Conservation (phyloP, 1,140 invertebrate genomes). For the Drosophila athabasca region DNA sequence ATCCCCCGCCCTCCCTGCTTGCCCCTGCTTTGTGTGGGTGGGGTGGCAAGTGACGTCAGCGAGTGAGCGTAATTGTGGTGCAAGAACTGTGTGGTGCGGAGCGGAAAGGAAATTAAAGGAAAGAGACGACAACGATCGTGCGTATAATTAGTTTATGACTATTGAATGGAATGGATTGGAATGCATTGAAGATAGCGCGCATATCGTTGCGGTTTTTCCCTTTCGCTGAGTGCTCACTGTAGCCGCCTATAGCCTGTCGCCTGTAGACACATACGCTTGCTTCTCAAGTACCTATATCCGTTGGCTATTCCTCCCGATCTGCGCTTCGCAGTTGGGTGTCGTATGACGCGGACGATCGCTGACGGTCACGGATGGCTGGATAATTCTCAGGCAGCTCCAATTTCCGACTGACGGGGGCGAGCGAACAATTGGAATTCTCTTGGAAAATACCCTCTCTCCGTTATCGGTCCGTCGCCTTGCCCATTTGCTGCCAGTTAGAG, state of each 20-base stretch:
- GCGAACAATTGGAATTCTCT: conserved; percentile 31
- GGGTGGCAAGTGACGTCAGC: conserved; percentile 46
- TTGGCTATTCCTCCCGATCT: conserved; percentile 1
- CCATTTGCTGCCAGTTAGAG: conserved; percentile 7
- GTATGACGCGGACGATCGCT: neutral
- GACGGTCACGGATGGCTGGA: conserved; percentile 12
- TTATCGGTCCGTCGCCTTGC: conserved; percentile 34
- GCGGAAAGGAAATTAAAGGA: conserved; percentile 4
- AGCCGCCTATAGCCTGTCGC: conserved; percentile 15
- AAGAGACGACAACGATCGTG: neutral
- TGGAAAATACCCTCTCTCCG: conserved; percentile 3
- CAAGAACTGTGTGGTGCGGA: conserved; percentile 5
- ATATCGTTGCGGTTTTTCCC: neutral
- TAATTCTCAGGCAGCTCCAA: conserved; percentile 65
- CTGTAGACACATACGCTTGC: conserved; percentile 10
- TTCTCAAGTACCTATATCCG: conserved; percentile 43
- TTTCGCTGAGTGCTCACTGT: conserved; percentile 22
- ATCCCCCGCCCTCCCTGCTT: neutral
- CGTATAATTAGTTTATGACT: conserved; percentile 49
- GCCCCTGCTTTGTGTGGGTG: neutral
- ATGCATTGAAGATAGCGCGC: conserved; percentile 24
- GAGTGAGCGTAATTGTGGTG: neutral
- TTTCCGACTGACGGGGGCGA: conserved; percentile 43
- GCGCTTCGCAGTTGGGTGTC: neutral
- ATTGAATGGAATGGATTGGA: conserved; percentile 18